Base-by-base conservation (phyloP, 2,797 vertebrate species). In the Myotis pilosus region DNA sequence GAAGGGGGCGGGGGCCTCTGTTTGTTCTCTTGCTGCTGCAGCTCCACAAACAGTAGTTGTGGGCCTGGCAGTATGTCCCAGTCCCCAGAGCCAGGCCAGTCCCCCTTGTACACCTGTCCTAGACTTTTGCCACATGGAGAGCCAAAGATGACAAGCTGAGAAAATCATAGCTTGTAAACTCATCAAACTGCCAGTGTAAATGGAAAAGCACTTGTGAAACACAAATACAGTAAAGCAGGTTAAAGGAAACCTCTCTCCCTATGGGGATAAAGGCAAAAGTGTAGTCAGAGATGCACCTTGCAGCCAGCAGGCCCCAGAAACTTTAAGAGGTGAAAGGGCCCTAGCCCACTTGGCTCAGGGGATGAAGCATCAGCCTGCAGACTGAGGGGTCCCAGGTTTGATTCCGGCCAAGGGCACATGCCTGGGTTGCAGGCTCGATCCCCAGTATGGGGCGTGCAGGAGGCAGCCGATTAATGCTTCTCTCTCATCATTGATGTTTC, bases 171-270 rank as follows among this genome's bases (percentile, higher is more conserved):
- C 47, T 72, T 75, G 1, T 10, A 64, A 89, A 62, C 8, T 33
- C 85, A 75, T 62, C 30, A 69, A 55, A 78, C 33, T 47, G 13
- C 19, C 7, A 7, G 2, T 75, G 0, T 53, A 64, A 78, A 28
- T 4, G 19, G 49, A 71, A 89, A 88, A 68, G 53, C 66, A 30
- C 12, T 82, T 92, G 9, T 38, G 75, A 64, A 64, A 62, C 36
- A 60, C 17, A 62, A 60, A 93, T 6, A 47, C 69, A 83, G 64
- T 9, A 44, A 33, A 15, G 53, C 53, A 57, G 53, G 8, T 22
- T 78, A 80, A 81, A 93, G 51, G 72, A 64, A 68, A 62, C 3
- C 9, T 57, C 85, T 87, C 88, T 92, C 57, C 60, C 53, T 78
- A 0, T 64, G 33, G 19, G 74, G 10, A 38, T 62, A 87, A 89